Percentiles rank a stretch among this genome's conserved stretches.
These are phyloP conservation scores for Dorcus hopei DNA, from an alignment of 2,888 invertebrate genomes.

Conservation along the genomic window DNA sequence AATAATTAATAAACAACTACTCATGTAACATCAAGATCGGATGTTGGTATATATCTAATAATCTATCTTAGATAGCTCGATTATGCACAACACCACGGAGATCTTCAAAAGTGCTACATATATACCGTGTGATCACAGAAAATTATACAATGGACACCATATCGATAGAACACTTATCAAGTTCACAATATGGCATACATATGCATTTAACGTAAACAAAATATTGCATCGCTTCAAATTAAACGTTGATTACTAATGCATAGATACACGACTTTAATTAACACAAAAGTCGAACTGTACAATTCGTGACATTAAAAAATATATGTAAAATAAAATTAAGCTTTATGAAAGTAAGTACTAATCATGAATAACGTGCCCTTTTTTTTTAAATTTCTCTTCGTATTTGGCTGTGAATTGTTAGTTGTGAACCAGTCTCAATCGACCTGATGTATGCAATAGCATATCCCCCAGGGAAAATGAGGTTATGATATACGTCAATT, in stretches of 20 bases:
- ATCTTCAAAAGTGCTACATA: constrained; percentile 38
- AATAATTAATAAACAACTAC: constrained; percentile 23
- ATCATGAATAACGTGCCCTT: not conserved
- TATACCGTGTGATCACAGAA: constrained; percentile 41
- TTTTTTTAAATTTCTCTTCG: no score
- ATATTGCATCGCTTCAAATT: no score
- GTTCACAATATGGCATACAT: no score
- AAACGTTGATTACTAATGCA: no score
- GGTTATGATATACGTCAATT: no score
- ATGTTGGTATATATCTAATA: constrained; percentile 35
- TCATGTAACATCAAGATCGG: constrained; percentile 35
- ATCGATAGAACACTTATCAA: not conserved
- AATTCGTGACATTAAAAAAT: not conserved
- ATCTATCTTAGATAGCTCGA: constrained; percentile 31
- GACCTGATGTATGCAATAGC: no score
- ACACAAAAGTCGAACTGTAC: not conserved
- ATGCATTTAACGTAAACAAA: no score
- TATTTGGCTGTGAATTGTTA: no score
- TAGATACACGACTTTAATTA: no score
- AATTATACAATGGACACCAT: constrained; percentile 22
- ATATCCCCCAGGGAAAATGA: no score
- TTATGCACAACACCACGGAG: constrained; percentile 38
- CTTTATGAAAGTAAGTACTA: not conserved
- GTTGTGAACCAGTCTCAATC: no score
- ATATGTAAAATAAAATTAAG: not conserved